Evolutionary conservation across 2,113 vertebrate species (phyloP), one percentile per base, ranked within the genome.

Genomic region (Pristiophorus japonicus): DNA sequence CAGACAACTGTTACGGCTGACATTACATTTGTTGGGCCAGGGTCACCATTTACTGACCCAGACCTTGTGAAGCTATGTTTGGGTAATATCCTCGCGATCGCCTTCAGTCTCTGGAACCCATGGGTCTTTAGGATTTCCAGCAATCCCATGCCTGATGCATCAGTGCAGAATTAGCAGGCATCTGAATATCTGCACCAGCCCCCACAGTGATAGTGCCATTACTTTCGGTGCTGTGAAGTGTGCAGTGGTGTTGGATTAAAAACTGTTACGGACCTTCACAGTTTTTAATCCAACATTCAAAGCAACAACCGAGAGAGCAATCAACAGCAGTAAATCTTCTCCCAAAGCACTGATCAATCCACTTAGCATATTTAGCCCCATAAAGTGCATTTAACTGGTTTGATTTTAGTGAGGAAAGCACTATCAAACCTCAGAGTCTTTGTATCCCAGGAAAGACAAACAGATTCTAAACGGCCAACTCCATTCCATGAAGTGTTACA

Each of bases 261-360:
- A n/a, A n/a, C 51, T 88, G 24, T 59, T 88, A 51, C 51, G 30
- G 22, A 2, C 22, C 85, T 88, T 88, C 45, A 88, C 12, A 90
- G 55, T 51, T 18, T 90, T 59, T 34, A 55, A n/a, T 59, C 10
- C 87, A 90, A 90, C 47, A 90, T 90, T 51, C 55, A 90, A 90
- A 90, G 87, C 27, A 62, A 90, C 11, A 90, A 90, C 27, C 87
- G 30, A 90, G 87, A 30, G 87, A 34, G 87, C 87, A 90, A 90
- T 62, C 87, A 55, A 59, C 87, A 90, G 47, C 51, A 90, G 27
- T 90, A 90, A 90, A 90, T 59, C 87, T 42, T 81, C 38, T 88
- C 87, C 45, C 87, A 90, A n/a, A 90, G 87, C 85, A 47, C 85
- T 55, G 85, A 47, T 88, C 85, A 90, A 8, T 1, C 47, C 87